phyloP scores from a whole-genome alignment of 2,113 vertebrate genomes.

The Microtus oregoni region DNA sequence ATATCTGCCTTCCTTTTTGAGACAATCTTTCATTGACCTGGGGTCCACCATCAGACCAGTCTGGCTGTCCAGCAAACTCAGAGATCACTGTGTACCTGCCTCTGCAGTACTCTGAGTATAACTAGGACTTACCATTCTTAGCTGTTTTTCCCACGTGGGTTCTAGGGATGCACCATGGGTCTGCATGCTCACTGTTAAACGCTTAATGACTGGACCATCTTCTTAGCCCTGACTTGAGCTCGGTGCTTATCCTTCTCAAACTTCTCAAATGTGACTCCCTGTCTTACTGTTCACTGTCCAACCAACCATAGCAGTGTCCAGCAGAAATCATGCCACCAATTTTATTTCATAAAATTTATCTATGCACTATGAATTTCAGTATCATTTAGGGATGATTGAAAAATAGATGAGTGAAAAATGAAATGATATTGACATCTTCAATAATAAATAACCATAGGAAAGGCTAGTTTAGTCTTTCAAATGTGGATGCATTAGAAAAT shows the following conservation, averaged over 20 bases:
- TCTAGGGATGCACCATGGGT: not conserved
- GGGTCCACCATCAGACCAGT: not conserved
- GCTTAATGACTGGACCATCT: not conserved
- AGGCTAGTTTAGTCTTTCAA: not conserved
- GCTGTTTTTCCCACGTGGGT: not conserved
- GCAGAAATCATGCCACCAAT: not conserved
- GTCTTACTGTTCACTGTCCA: not conserved
- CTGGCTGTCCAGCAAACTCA: not conserved
- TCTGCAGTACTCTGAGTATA: not conserved
- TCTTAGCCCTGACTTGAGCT: not conserved
- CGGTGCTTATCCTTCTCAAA: not conserved
- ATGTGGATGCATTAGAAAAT: not conserved
- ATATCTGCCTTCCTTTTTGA: not conserved
- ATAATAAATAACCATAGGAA: slow-evolving; percentile 16
- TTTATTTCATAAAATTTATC: slow-evolving; percentile 49
- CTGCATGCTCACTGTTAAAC: not conserved
- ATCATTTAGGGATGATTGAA: not conserved
- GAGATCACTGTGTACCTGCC: too few relatives aligned
- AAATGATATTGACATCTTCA: not conserved
- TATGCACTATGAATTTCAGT: not conserved
- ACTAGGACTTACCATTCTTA: not conserved
- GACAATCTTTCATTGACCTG: not conserved
- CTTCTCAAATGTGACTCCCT: not conserved
- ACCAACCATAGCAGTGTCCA: not conserved
- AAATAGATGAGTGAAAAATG: not conserved